Conservation (phyloP, 2,797 vertebrate genomes). For the Myotis daubentonii region DNA sequence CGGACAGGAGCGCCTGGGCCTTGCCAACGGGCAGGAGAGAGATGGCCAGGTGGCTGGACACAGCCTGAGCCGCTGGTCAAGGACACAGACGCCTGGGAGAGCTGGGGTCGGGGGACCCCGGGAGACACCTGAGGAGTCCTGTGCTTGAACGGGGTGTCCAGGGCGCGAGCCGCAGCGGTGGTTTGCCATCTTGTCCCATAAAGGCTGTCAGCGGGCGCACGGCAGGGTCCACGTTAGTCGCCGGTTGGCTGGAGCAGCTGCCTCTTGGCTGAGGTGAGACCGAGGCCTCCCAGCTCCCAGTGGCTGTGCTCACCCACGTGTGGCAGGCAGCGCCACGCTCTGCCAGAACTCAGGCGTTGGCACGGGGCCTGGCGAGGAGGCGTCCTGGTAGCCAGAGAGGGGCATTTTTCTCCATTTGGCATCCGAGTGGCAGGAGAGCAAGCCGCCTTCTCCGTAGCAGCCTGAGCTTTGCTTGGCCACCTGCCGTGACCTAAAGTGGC, state of each 20-base stretch:
- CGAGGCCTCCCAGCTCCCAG: not conserved
- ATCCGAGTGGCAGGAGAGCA: not conserved
- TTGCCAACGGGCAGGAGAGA: not conserved
- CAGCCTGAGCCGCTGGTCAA: fast-evolving
- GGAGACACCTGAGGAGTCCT: not conserved
- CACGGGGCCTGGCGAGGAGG: not conserved
- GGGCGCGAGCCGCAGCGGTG: not conserved
- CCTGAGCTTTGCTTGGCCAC: not conserved
- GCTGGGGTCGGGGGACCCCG: fast-evolving
- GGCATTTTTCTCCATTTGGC: constrained; percentile 18
- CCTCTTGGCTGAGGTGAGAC: not conserved
- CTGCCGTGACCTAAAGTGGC: not conserved
- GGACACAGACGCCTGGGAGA: fast-evolving
- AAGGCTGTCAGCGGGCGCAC: too few relatives aligned
- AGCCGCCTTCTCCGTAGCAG: not conserved
- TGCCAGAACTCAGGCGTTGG: not conserved
- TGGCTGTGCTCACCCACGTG: not conserved
- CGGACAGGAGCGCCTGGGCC: too few relatives aligned
- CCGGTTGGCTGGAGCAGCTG: not conserved
- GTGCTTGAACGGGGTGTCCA: not conserved
- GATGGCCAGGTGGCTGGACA: too few relatives aligned
- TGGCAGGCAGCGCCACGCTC: not conserved
- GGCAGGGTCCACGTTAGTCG: not conserved
- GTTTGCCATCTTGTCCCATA: constrained; percentile 26
- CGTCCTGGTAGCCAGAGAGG: not conserved